Base-by-base conservation (phyloP, 2,797 vertebrate species). In the Brachyrhaphis roseni region DNA sequence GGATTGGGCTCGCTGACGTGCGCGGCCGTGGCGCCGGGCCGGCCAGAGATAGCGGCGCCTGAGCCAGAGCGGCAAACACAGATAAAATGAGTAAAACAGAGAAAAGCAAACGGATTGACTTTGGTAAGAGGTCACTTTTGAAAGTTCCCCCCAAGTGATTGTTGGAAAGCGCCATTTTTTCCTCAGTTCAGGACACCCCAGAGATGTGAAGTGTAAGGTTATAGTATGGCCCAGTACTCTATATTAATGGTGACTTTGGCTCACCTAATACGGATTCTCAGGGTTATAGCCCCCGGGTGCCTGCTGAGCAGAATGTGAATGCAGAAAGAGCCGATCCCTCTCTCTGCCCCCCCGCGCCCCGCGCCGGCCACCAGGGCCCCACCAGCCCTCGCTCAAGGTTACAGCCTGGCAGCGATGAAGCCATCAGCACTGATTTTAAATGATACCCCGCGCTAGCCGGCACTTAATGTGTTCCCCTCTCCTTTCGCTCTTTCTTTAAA, bases 201-300 rank as follows among this genome's bases (percentile, higher is more conserved):
- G 95, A 94, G 93, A 94, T 92, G 93, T 93, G 94, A 89, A 94
- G 93, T 93, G 93, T 93, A 93, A 94, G 94, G 94, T 96, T 93
- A 94, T 94, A 91, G 93, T 95, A 94, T 92, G 94, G 94, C 93
- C 94, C 93, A 91, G 86, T 92, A 94, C 94, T 94, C 92, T 93
- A 95, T 95, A 96, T 95, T 95, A 95, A 96, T 96, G 95, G 94
- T 95, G 95, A 95, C 95, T 95, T 95, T 96, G 95, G 93, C 93
- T 94, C 93, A 95, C 94, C 93, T 94, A 95, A 94, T 92, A 93
- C 94, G 88, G 93, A 95, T 95, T 95, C 92, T 94, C 94, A 95
- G 95, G 95, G 95, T 96, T 96, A 95, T 94, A 88, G 94, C 93
- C 95, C 94, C 94, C 92, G 92, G 95, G 94, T 92, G 91, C 92